phyloP scores from a whole-genome alignment of 1,140 invertebrate species.

The Triops longicaudatus region DNA sequence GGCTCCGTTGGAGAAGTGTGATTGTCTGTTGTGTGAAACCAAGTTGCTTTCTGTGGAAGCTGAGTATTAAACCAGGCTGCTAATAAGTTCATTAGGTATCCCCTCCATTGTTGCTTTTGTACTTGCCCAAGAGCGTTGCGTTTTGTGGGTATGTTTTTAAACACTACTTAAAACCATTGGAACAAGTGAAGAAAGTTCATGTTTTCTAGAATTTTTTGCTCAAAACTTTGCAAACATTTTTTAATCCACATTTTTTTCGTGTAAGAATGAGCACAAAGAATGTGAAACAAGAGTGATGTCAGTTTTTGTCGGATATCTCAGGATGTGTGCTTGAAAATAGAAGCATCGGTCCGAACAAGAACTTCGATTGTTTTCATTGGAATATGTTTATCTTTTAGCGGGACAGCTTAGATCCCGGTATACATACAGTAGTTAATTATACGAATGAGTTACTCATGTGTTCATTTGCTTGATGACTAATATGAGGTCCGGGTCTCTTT shows the following conservation, averaged over 20 bases:
- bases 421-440: background rate
- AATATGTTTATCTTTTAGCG: background rate
- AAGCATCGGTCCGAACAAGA: background rate
- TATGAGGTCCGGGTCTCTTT: constrained; percentile 16
- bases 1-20: background rate
- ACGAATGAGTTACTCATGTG: background rate
- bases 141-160: constrained; percentile 2
- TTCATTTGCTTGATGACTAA: background rate
- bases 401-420: background rate
- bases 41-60: constrained; percentile 15
- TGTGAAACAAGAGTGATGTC: background rate
- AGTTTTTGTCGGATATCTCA: background rate
- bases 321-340: constrained; percentile 7
- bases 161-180: constrained; percentile 1
- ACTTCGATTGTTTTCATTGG: background rate
- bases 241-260: background rate
- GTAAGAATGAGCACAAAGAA: background rate
- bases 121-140: background rate
- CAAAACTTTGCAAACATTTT: background rate
- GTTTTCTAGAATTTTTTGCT: background rate
- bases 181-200: background rate
- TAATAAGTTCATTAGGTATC: background rate
- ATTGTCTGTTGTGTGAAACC: background rate
- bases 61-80: background rate
- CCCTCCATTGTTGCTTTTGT: background rate